Percentiles rank a stretch among this genome's conserved stretches.
These are phyloP conservation scores for Rhegmatorhina hoffmannsi DNA, from an alignment of 2,113 vertebrate genomes.

Conservation along the genomic window DNA sequence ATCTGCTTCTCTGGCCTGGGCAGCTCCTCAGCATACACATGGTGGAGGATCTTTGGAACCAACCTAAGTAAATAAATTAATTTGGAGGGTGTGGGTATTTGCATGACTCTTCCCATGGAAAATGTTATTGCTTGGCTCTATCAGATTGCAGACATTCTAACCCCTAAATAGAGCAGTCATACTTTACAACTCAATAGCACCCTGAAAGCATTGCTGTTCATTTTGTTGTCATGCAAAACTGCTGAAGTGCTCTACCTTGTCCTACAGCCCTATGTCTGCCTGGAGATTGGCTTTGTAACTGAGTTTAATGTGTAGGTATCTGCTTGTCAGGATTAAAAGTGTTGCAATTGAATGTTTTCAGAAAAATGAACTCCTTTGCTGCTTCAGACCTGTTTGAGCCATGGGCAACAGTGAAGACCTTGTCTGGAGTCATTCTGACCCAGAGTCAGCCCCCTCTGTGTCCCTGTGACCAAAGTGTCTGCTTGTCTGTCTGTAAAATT, in stretches of 20 bases:
- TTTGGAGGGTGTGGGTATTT: background rate
- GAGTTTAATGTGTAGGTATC: background rate
- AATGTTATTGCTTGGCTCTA: background rate
- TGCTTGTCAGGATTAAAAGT: background rate
- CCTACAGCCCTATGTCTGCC: background rate
- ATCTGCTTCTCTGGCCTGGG: constrained; percentile 51
- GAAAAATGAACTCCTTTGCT: background rate
- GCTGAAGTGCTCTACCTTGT: background rate
- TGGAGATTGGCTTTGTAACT: background rate
- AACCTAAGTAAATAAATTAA: background rate
- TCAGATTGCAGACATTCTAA: background rate
- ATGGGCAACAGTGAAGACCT: background rate
- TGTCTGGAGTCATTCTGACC: background rate
- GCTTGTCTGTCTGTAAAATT: background rate
- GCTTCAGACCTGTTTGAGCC: background rate
- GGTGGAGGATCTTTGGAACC: constrained; percentile 7
- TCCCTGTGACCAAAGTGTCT: background rate
- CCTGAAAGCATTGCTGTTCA: background rate
- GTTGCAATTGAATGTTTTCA: background rate
- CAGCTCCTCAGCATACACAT: background rate
- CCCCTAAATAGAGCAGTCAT: background rate
- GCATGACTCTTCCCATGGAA: background rate
- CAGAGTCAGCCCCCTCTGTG: background rate
- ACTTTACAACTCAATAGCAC: background rate
- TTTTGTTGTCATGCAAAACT: background rate